Conservation (phyloP, 2,113 vertebrate species). For the Mirza zaza region DNA sequence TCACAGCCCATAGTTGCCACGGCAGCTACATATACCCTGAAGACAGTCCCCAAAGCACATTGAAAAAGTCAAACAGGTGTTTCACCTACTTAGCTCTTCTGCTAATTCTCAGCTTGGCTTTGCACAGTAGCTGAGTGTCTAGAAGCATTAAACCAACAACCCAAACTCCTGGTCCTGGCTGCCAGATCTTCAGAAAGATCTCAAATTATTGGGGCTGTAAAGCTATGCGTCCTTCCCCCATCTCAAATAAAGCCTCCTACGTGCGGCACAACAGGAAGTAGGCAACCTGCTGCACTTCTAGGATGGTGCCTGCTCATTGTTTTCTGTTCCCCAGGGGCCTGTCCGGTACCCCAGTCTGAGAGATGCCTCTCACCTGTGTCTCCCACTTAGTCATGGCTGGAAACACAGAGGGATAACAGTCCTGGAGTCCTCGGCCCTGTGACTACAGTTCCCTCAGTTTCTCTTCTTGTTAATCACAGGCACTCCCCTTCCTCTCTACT, state of each 20-base stretch:
- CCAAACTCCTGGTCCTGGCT: background rate
- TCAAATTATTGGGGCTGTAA: fast-evolving
- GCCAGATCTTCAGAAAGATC: background rate
- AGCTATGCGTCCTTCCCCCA: fast-evolving
- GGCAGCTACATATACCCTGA: background rate
- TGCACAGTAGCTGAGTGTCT: background rate
- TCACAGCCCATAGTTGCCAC: background rate
- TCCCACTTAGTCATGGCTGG: background rate
- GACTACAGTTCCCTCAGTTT: background rate
- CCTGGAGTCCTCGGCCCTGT: background rate
- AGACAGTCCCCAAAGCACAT: background rate
- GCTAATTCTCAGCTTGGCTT: slow-evolving; percentile 8
- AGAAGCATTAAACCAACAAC: background rate
- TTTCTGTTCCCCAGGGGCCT: background rate
- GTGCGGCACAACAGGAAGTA: background rate
- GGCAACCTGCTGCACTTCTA: background rate
- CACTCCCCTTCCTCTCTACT: background rate
- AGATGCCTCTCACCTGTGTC: background rate
- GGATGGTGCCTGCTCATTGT: background rate
- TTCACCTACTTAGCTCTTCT: background rate
- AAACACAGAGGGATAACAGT: background rate
- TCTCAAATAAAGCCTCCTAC: background rate
- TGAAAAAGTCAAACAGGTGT: background rate
- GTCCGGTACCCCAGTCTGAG: background rate
- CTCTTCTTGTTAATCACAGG: background rate